A percentile compares a stretch with the other conserved stretches of the same genome.
These are phyloP conservation scores for Ectropis grisescens DNA, from an alignment of 1,140 invertebrate genomes.

Conservation along the genomic window DNA sequence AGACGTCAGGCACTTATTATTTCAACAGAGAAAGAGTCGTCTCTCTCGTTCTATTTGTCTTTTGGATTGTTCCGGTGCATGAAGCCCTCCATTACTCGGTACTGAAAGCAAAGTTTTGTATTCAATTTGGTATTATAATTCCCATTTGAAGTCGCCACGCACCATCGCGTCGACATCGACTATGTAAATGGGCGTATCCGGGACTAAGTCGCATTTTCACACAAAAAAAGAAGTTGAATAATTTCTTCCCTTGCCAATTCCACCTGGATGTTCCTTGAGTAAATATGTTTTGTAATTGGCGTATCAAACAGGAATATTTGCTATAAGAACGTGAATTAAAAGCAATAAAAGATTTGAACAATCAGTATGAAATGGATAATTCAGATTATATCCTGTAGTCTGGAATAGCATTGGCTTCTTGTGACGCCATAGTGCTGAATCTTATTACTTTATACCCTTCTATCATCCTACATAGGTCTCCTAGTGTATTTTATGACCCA, in stretches of 20 bases:
- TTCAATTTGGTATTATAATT: slow-evolving; percentile 71
- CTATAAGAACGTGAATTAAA: no score
- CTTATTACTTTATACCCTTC: no score
- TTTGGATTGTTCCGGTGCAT: slow-evolving; percentile 69
- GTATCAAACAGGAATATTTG: no score
- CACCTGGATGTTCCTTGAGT: no score
- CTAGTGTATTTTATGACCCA: no score
- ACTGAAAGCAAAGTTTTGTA: slow-evolving; percentile 70
- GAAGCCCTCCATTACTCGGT: slow-evolving; percentile 67
- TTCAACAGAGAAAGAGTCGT: slow-evolving; percentile 60
- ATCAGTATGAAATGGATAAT: no score
- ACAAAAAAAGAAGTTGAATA: slow-evolving; percentile 42
- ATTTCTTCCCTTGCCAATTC: slow-evolving; percentile 7
- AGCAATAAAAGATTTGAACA: no score
- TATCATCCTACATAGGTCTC: no score
- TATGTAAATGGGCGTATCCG: slow-evolving; percentile 67
- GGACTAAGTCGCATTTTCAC: slow-evolving; percentile 52
- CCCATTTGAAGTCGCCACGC: slow-evolving; percentile 67
- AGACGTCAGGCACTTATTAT: slow-evolving; percentile 66
- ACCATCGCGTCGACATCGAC: slow-evolving; percentile 64
- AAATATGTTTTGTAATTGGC: no score
- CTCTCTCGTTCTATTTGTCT: slow-evolving; percentile 65
- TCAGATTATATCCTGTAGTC: no score
- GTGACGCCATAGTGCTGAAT: no score
- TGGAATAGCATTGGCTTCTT: no score